phyloP scores from a whole-genome alignment of 1,140 invertebrate species.

The Helicorthomorpha holstii region DNA sequence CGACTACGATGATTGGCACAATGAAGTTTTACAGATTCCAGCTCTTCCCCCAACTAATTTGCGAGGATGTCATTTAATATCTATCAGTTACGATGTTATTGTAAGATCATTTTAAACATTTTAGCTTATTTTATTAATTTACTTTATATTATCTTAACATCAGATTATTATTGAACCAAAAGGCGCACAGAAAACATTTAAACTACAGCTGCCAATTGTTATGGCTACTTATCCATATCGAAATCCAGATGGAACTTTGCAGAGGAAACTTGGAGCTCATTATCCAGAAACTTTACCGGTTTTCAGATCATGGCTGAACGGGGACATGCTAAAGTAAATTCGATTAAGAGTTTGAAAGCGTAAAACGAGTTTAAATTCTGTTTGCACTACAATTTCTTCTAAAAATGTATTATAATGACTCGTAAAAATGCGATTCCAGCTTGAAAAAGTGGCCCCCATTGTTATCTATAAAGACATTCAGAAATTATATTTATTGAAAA shows the following conservation, averaged over 20 bases:
- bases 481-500: no score
- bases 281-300: constrained; percentile 85
- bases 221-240: constrained; percentile 82
- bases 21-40: constrained; percentile 80
- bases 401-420: no score
- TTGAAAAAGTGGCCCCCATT: no score
- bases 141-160: constrained; percentile 18
- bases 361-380: no score
- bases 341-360: no score
- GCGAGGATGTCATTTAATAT: constrained; percentile 84
- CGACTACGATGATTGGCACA: constrained; percentile 67
- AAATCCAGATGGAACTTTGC: constrained; percentile 25
- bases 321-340: constrained; percentile 28
- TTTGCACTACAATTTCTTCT: no score
- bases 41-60: constrained; percentile 87
- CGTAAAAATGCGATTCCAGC: no score
- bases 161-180: constrained; percentile 82
- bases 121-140: neutral
- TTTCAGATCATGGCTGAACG: constrained; percentile 72
- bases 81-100: constrained; percentile 85
- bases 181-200: constrained; percentile 77
- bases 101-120: no score
- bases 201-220: constrained; percentile 78
- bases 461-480: no score
- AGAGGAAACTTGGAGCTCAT: constrained; percentile 52